Conservation (phyloP, 2,888 invertebrate genomes). For the Argyresthia albistria region DNA sequence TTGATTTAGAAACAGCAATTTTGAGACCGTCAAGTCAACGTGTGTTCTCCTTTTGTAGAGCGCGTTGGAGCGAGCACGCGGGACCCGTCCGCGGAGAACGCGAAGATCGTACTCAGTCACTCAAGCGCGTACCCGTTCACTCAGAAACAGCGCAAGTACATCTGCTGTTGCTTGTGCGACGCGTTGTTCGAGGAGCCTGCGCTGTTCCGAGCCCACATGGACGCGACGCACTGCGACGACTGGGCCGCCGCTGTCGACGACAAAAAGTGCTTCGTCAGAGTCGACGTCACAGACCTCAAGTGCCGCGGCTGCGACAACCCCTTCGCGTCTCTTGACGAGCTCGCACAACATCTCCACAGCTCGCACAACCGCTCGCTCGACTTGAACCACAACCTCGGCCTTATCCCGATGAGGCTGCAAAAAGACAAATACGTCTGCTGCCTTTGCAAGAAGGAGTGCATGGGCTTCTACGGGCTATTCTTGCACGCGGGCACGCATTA, state of each 20-base stretch:
- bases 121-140: constrained; percentile 5
- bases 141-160: background rate
- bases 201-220: background rate
- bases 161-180: constrained; percentile 2
- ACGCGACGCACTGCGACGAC: background rate
- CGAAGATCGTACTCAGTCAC: background rate
- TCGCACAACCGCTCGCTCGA: constrained; percentile 4
- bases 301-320: background rate
- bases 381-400: background rate
- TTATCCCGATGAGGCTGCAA: background rate
- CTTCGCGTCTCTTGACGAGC: constrained; percentile 1
- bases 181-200: background rate
- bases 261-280: background rate
- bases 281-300: constrained; percentile 1
- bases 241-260: background rate
- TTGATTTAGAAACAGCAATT: too few relatives aligned
- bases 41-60: constrained; percentile 3
- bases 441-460: constrained; percentile 4
- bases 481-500: constrained; percentile 4
- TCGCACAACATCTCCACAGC: constrained; percentile 5
- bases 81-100: background rate
- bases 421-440: background rate
- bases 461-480: background rate
- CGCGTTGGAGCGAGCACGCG: background rate
- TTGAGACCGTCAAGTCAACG: too few relatives aligned